Percentiles rank a stretch among this genome's conserved stretches.
Evolutionary conservation across 2,888 invertebrate genomes (phyloP).

Genomic region (Tiphia femorata): DNA sequence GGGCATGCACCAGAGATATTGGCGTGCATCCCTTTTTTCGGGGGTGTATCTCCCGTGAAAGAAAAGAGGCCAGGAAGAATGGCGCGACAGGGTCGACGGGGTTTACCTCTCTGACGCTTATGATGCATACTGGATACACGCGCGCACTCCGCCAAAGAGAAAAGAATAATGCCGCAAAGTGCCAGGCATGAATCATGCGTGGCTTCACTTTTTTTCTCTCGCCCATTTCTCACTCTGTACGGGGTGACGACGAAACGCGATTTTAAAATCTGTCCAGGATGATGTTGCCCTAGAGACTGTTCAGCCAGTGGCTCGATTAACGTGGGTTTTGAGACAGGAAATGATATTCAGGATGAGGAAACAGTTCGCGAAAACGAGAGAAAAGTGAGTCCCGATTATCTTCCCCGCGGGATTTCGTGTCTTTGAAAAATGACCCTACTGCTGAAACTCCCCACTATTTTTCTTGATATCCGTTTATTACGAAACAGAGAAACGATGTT

Average conservation of each 20-base stretch:
- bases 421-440: slow-evolving; percentile 32
- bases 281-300: no score
- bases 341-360: no score
- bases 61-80: slow-evolving; percentile 14
- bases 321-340: no score
- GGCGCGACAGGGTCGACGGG: no score
- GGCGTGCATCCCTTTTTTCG: slow-evolving; percentile 38
- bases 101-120: no score
- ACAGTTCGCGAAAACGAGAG: slow-evolving; percentile 21
- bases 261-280: no score
- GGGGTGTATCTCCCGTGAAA: slow-evolving; percentile 26
- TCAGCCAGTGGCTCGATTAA: no score
- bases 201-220: slow-evolving; percentile 35
- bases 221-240: slow-evolving; percentile 10
- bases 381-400: slow-evolving; percentile 43
- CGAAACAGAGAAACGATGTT: not conserved
- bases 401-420: slow-evolving; percentile 30
- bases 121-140: no score
- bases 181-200: slow-evolving; percentile 44
- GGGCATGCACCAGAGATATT: slow-evolving; percentile 43
- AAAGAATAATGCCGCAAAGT: slow-evolving; percentile 25
- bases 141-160: not conserved
- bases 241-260: slow-evolving; percentile 12
- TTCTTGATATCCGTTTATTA: no score
- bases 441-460: no score